Evolutionary conservation across 2,797 vertebrate species (phyloP), one percentile per base, ranked within the genome.

Genomic region (Pagetopsis macropterus): DNA sequence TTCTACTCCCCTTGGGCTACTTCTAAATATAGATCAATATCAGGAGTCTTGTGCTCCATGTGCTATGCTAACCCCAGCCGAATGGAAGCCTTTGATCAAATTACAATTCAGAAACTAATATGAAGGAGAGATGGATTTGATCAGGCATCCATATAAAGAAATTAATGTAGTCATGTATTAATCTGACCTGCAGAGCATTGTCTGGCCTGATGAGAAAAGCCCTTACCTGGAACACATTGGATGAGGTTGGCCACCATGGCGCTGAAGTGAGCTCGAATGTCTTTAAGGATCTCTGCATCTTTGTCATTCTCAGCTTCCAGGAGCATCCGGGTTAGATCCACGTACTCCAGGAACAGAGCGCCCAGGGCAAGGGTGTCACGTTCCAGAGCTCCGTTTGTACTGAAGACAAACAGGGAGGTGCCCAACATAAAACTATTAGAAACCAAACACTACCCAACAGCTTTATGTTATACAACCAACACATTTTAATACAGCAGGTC

Each of bases 231-330:
- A 62, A 99, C 96, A 91, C 97, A 97, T 27, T 99, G 98, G 85
- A 99, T 98, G 91, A 99, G 93, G 91, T 99, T 99, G 87, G 98
- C 97, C 82, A 98, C 97, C 98, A 99, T 98, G 77, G 96, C 97
- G 63, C 98, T 98, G 90, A 99, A 99, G 92, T 99, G 98, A 68
- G 97, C 96, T 88, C 98, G 95, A 77, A 98, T 98, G 87, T 99
- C 98, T 87, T 98, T 99, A 44, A 99, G 96, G 87, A 99, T 98
- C 87, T 99, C 98, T 0, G 97, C 94, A 79, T 99, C 98, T 90
- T 99, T 99, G 85, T 99, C 98, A 68, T 98, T 99, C 94, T 99
- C 98, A 27, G 96, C 97, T 84, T 99, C 98, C 72, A 99, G 91
- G 49, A 98, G 96, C 97, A 98, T 97, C 41, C 98, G 95, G 19